Base-by-base conservation (phyloP, 1,140 invertebrate species). In the Pseudomyrmex sp. region DNA sequence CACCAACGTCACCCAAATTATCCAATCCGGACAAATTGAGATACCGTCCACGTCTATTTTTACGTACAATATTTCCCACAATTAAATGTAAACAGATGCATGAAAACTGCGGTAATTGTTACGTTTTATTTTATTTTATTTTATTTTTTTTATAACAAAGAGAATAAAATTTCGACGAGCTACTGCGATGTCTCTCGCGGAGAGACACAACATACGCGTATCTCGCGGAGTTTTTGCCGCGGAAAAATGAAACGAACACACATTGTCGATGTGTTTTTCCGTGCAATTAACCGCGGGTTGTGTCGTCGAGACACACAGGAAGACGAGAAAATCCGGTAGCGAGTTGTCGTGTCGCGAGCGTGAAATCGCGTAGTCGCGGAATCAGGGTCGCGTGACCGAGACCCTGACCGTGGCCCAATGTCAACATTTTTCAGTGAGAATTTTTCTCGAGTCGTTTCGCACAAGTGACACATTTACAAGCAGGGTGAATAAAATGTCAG, bases 341-440 rank as follows among this genome's bases (percentile, higher is more conserved):
- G 52, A 2, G 65, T 72, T 35, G 5, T 62, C 68, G 59, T 35
- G 83, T 84, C 68, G 76, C 74, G 74, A 80, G 65, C 66, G 63
- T 65, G 61, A 87, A 87, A 66, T 86, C 68, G 70, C 65, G 82
- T 84, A 84, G 52, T 76, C 80, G 76, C 84, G 75, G 82, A 92
- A 88, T 85, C 88, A 90, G 86, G 90, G 89, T 90, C 86, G 89
- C 88, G 86, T 91, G 91, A 92, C 85, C 84, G 77, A 65, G 86
- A 89, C 89, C 89, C 85, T 90, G 91, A 92, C 74, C 79, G 66
- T 69, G 62, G 74, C 72, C 86, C 90, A 90, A 91, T 90, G 89
- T 87, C 89, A 80, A 77, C 85, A 72, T 80, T 80, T 80, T 80
- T 72, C 76, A 80, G 66, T 80, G 76, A 54, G 76, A 80, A 80